phyloP scores from a whole-genome alignment of 2,797 vertebrate genomes.

The Myotis pilosus region DNA sequence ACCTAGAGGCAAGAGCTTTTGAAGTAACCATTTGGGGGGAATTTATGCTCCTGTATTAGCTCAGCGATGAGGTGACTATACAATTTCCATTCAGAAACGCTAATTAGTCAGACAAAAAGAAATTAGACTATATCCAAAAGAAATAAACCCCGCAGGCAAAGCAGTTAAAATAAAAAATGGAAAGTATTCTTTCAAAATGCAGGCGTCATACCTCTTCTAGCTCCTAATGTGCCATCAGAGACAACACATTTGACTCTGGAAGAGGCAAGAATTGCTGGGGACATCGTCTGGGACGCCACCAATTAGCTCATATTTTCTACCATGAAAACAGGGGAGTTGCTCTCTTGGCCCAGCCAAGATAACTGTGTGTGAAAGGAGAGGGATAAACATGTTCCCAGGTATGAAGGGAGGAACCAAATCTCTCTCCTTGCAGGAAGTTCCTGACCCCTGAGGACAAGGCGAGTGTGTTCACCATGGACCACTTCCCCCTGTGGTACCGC shows the following conservation, averaged over 20 bases:
- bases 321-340: not conserved
- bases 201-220: not conserved
- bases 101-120: not conserved
- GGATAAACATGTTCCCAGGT: not conserved
- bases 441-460: conserved; percentile 90
- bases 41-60: not conserved
- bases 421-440: conserved; percentile 88
- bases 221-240: too few species aligned
- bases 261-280: not conserved
- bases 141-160: not conserved
- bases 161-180: not conserved
- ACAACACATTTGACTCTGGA: not conserved
- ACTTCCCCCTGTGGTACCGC: conserved; percentile 97
- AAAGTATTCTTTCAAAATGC: not conserved
- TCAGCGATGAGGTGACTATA: not conserved
- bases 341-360: not conserved
- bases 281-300: not conserved
- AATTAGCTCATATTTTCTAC: not conserved
- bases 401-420: not conserved
- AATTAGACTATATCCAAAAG: not conserved
- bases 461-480: conserved; percentile 95
- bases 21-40: not conserved
- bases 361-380: not conserved
- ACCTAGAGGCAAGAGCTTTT: not conserved
- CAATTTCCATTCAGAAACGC: not conserved